Conservation (phyloP, 2,113 vertebrate genomes). For the Hemibagrus wyckioides region DNA sequence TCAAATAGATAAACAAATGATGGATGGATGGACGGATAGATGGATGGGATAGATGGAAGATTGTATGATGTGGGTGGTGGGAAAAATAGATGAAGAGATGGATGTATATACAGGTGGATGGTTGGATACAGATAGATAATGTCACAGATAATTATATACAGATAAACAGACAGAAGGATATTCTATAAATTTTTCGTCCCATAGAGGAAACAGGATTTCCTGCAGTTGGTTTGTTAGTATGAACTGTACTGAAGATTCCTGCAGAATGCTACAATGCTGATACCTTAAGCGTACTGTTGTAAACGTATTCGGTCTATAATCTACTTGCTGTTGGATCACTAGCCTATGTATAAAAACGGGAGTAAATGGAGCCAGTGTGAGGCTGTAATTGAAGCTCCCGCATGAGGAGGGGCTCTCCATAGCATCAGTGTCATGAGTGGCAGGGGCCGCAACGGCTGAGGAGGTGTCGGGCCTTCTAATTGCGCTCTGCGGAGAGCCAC, state of each 20-base stretch:
- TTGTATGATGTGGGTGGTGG: no score
- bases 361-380: conserved; percentile 40
- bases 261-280: neutral
- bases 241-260: neutral
- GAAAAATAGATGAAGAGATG: neutral
- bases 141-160: neutral
- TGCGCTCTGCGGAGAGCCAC: conserved; percentile 60
- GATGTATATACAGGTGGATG: neutral
- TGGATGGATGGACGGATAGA: neutral
- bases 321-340: conserved; percentile 23
- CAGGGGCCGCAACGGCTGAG: conserved; percentile 47
- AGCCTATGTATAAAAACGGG: conserved; percentile 37
- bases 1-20: neutral
- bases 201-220: neutral
- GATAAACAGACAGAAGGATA: neutral
- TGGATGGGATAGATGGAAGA: neutral
- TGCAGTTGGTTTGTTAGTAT: neutral
- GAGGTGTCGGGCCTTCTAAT: conserved; percentile 58
- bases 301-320: conserved; percentile 9
- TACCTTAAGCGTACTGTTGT: neutral
- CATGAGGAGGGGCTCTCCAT: conserved; percentile 38
- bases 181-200: neutral
- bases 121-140: neutral
- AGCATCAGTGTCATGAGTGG: conserved; percentile 58
- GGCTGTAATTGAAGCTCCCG: conserved; percentile 55